Evolutionary conservation across 2,888 invertebrate genomes (phyloP).

Genomic region (Pemphredon lugubris): DNA sequence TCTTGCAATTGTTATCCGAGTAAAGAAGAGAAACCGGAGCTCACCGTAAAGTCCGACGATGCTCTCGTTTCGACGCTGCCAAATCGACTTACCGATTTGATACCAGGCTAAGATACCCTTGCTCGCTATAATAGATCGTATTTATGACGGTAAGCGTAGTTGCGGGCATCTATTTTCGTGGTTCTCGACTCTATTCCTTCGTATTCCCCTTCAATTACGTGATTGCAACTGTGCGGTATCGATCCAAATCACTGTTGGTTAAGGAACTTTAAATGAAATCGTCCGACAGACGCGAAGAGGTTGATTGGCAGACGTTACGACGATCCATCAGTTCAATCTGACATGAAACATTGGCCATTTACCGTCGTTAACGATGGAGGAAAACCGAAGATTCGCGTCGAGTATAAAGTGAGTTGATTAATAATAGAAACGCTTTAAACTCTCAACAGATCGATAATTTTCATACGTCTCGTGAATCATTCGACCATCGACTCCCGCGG

Average conservation of each 20-base stretch:
- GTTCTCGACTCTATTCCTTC: slow-evolving; percentile 1
- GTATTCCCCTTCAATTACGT: slow-evolving; percentile 32
- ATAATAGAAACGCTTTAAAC: neutral
- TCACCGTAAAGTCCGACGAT: slow-evolving; percentile 49
- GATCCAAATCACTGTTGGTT: slow-evolving; percentile 5
- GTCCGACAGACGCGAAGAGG: slow-evolving; percentile 74
- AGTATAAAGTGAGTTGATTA: slow-evolving; percentile 46
- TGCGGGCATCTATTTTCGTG: neutral
- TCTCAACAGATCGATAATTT: no score
- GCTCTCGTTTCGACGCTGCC: slow-evolving; percentile 55
- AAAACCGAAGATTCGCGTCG: slow-evolving; percentile 88
- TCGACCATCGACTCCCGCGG: no score
- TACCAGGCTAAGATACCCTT: slow-evolving; percentile 18
- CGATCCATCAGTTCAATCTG: slow-evolving; percentile 89
- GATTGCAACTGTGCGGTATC: slow-evolving; percentile 6
- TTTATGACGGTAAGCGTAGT: slow-evolving; percentile 35
- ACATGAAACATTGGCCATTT: slow-evolving; percentile 94
- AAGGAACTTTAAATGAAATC: slow-evolving; percentile 31
- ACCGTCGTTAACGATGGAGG: slow-evolving; percentile 85
- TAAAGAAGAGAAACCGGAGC: slow-evolving; percentile 47
- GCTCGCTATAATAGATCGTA: slow-evolving; percentile 22
- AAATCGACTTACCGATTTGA: slow-evolving; percentile 57
- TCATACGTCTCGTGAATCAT: no score
- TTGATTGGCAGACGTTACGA: slow-evolving; percentile 91
- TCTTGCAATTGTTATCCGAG: slow-evolving; percentile 32